Base-by-base conservation (phyloP, 2,113 vertebrate species). In the Mustela nigripes region DNA sequence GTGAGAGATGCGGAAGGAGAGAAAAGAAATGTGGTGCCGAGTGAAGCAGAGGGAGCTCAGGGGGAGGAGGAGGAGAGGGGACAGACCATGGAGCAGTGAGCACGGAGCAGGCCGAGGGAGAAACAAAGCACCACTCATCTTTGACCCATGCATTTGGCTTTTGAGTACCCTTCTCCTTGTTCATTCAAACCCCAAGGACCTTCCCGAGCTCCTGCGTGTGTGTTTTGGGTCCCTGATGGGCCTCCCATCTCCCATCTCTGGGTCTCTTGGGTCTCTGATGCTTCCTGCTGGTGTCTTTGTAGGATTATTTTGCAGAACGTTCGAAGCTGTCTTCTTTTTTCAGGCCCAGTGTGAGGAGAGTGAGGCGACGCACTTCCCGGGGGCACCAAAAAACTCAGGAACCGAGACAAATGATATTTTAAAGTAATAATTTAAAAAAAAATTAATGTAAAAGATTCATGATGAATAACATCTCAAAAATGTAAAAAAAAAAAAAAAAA, bases 141-240 rank as follows among this genome's bases (percentile, higher is more conserved):
- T 76, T 39, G 5, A 36, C 5, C 24, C 7, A 1, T 1, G 7
- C 16, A 7, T 26, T 85, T 11, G 0, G 60, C 53, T 50, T 69
- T 22, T 19, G n/a, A 48, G 36, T 3, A 62, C 12, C 14, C 36
- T 39, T 81, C 63, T 53, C 53, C 16, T 11, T 9, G 60, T 39
- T 63, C 31, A 10, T 10, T 78, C 24, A 26, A 24, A 36, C 33
- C 16, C 24, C 14, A 4, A 1, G n/a, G 26, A 5, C 9, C 1
- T 15, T 11, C 7, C 7, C 11, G n/a, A 85, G 58, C 36, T 33
- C 10, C 15, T 6, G 28, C 2, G 0, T 1, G 11, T 26, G 16
- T 12, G 15, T 28, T 7, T 12, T 24, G 33, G 85, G 21, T 79
- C 15, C 80, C 39, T 3, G 10, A 12, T 26, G 14, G 21, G 53